These are phyloP conservation scores for Loriculus beryllinus DNA, from an alignment of 2,797 vertebrate species.

Conservation along the genomic window DNA sequence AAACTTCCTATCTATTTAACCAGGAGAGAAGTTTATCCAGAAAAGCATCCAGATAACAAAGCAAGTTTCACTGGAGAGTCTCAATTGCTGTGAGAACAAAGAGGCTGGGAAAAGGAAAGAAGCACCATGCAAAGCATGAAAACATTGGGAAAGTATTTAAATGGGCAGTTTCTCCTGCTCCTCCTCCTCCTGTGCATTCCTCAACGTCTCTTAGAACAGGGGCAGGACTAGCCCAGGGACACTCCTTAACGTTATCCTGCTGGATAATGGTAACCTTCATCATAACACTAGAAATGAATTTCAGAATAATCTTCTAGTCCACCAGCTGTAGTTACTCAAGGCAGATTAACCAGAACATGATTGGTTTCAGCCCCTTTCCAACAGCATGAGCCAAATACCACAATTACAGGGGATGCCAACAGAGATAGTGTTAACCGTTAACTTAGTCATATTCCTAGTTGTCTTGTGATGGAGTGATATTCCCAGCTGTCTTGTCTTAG, in stretches of 20 bases:
- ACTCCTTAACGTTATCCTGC: neutral
- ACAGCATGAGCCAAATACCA: slow-evolving; percentile 11
- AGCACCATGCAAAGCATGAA: neutral
- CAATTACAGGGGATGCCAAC: slow-evolving; percentile 2
- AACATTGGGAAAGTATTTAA: neutral
- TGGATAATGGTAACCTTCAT: slow-evolving; percentile 11
- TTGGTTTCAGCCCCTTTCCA: slow-evolving; percentile 15
- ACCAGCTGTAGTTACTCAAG: slow-evolving; percentile 51
- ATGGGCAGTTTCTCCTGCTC: neutral
- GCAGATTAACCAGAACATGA: slow-evolving; percentile 51
- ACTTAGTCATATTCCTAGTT: neutral
- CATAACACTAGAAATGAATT: slow-evolving; percentile 37
- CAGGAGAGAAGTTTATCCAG: neutral
- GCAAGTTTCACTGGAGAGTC: neutral
- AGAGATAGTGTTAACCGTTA: neutral
- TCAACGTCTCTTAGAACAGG: neutral
- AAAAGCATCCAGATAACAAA: neutral
- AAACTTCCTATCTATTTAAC: neutral
- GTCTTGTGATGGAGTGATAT: neutral
- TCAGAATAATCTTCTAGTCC: slow-evolving; percentile 48
- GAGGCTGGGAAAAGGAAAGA: neutral
- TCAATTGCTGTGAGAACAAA: neutral
- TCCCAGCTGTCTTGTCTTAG: neutral
- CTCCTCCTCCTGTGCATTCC: slow-evolving; percentile 31
- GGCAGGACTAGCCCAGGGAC: neutral